Conservation (phyloP, 2,888 invertebrate genomes). For the Ormyrus pomaceus region DNA sequence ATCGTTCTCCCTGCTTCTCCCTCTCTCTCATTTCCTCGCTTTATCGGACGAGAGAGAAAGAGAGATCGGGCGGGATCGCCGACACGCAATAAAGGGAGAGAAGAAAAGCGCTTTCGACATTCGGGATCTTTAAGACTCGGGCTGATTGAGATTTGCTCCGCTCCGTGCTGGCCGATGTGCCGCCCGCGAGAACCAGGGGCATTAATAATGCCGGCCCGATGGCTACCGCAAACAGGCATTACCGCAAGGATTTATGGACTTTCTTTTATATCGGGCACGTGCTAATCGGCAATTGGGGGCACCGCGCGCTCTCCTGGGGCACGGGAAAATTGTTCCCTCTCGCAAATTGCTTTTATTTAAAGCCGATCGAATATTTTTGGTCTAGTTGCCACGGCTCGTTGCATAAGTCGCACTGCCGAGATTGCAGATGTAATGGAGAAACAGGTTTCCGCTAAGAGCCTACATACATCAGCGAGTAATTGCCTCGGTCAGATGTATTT, state of each 20-base stretch:
- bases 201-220: constrained; percentile 20
- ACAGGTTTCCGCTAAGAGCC: constrained; percentile 10
- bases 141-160: constrained; percentile 31
- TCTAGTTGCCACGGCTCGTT: neutral
- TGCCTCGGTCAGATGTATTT: constrained; percentile 22
- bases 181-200: neutral
- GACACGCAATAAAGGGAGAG: neutral
- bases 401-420: neutral
- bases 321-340: too few species aligned
- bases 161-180: neutral
- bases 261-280: neutral
- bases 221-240: constrained; percentile 5
- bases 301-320: neutral
- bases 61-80: neutral
- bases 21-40: constrained; percentile 7
- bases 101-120: constrained; percentile 23
- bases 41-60: constrained; percentile 7
- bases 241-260: constrained; percentile 18
- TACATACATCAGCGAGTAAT: constrained; percentile 2
- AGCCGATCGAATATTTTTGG: neutral
- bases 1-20: constrained; percentile 34
- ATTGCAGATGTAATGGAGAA: neutral
- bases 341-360: neutral
- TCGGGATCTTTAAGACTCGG: constrained; percentile 24
- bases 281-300: neutral